Percentiles rank a stretch among this genome's conserved stretches.
Conservation (phyloP, 2,888 invertebrate genomes). For the Auanema freiburgensis region DNA sequence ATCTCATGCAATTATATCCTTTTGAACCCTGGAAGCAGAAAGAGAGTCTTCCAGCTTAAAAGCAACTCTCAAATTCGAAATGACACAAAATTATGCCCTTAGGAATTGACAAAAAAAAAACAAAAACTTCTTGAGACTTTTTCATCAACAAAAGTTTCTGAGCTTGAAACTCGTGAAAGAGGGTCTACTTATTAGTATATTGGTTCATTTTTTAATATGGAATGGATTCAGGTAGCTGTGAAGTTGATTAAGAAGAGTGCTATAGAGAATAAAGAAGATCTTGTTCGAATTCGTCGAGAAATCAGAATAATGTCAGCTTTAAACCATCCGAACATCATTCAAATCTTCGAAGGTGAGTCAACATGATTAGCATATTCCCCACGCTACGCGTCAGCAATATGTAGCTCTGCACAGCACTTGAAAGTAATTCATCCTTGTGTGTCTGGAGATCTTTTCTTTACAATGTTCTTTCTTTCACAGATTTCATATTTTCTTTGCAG, state of each 20-base stretch:
- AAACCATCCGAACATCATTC: slow-evolving; percentile 97
- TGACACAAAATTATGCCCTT: not conserved
- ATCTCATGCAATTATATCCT: not conserved
- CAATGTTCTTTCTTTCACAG: too few relatives aligned
- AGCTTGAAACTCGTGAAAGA: not conserved
- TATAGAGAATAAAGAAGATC: slow-evolving; percentile 79
- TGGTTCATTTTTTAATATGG: too few relatives aligned
- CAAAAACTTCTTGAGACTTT: not conserved
- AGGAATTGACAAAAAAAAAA: not conserved
- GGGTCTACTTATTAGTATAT: too few relatives aligned
- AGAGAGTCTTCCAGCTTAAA: not conserved
- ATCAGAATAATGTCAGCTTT: slow-evolving; percentile 98
- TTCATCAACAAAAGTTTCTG: slow-evolving; percentile 9
- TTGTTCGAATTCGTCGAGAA: slow-evolving; percentile 90
- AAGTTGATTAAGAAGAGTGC: slow-evolving; percentile 73
- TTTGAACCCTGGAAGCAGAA: not conserved
- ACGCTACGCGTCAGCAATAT: not conserved
- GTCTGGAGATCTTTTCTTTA: too few relatives aligned
- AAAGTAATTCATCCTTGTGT: not conserved
- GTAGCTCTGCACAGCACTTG: not conserved
- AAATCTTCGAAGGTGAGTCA: slow-evolving; percentile 92
- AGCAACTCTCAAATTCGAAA: not conserved
- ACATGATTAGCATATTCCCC: not conserved
- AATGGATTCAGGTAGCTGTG: slow-evolving; percentile 77
- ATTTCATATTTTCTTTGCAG: slow-evolving; percentile 70